Conservation (phyloP, 92 coral and sea anemone genomes). For the Phenganax subtilis region DNA sequence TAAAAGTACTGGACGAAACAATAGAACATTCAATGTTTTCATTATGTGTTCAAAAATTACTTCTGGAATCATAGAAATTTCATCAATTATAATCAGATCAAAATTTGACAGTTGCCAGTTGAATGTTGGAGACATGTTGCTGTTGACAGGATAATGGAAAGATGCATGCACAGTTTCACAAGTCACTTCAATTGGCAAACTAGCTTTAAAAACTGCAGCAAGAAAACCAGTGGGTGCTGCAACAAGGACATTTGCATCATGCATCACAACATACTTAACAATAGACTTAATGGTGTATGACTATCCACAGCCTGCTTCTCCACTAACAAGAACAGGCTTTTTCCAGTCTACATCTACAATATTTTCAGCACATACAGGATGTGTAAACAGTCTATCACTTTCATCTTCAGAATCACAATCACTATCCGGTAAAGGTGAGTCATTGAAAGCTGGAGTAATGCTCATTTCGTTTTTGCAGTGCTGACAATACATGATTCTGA, state of each 20-base stretch:
- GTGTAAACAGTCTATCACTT: not conserved
- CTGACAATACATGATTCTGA: too few species aligned
- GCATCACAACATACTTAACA: not conserved
- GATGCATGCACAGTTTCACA: not conserved
- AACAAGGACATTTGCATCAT: not conserved
- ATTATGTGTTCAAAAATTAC: not conserved
- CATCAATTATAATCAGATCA: not conserved
- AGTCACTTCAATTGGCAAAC: not conserved
- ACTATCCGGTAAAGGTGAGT: not conserved
- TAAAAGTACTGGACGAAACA: not conserved
- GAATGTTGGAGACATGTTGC: not conserved
- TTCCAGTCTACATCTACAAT: not conserved
- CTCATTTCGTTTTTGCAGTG: too few species aligned
- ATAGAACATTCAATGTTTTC: not conserved
- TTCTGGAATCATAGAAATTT: not conserved
- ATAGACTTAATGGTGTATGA: not conserved
- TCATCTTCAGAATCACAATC: not conserved
- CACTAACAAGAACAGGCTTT: not conserved
- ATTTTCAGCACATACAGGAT: not conserved
- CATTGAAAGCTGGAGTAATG: too few species aligned
- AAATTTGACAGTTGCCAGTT: not conserved
- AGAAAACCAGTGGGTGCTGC: not conserved
- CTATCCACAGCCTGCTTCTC: not conserved
- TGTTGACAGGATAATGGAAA: not conserved
- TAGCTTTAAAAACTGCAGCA: not conserved